A percentile compares a stretch with the other conserved stretches of the same genome.
These are phyloP conservation scores for Eledona agricola DNA, from an alignment of 2,888 invertebrate species.

Conservation along the genomic window DNA sequence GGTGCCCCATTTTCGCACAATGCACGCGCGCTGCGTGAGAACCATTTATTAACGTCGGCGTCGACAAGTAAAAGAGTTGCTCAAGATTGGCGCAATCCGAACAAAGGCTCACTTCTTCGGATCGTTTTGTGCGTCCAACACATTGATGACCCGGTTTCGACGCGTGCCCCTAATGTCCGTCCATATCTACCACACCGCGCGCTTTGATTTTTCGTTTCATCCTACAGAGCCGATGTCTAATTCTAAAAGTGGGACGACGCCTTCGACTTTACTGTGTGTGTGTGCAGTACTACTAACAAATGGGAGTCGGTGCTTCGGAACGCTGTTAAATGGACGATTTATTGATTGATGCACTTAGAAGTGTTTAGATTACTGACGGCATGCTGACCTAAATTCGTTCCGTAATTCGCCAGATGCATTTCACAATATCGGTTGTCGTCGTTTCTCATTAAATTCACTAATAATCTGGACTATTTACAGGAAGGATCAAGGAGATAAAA, in stretches of 20 bases:
- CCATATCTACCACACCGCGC: too few species aligned
- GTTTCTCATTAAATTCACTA: constrained; percentile 11
- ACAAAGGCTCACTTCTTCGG: constrained; percentile 30
- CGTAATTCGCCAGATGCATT: constrained; percentile 28
- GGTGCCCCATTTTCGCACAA: constrained; percentile 34
- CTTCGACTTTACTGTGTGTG: constrained; percentile 1
- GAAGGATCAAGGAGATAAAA: too few species aligned
- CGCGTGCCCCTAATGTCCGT: constrained; percentile 27
- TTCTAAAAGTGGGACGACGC: constrained; percentile 23
- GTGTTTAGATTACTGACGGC: constrained; percentile 30
- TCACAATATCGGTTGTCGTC: constrained; percentile 20
- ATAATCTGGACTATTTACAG: background rate
- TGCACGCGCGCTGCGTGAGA: constrained; percentile 42
- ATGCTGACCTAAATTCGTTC: constrained; percentile 34
- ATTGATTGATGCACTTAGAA: constrained; percentile 42
- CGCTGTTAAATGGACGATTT: constrained; percentile 23
- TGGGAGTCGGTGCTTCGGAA: constrained; percentile 10
- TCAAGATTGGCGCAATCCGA: constrained; percentile 29
- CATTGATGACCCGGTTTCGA: constrained; percentile 29
- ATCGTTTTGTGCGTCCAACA: constrained; percentile 26
- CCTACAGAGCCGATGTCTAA: too few species aligned
- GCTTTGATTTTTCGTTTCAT: too few species aligned
- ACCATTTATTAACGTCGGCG: constrained; percentile 28
- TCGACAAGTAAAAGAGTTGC: constrained; percentile 31
- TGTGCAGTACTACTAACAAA: background rate